A percentile compares a stretch with the other conserved stretches of the same genome.
Conservation (phyloP, 2,888 invertebrate genomes). For the Brachypterus glaber region DNA sequence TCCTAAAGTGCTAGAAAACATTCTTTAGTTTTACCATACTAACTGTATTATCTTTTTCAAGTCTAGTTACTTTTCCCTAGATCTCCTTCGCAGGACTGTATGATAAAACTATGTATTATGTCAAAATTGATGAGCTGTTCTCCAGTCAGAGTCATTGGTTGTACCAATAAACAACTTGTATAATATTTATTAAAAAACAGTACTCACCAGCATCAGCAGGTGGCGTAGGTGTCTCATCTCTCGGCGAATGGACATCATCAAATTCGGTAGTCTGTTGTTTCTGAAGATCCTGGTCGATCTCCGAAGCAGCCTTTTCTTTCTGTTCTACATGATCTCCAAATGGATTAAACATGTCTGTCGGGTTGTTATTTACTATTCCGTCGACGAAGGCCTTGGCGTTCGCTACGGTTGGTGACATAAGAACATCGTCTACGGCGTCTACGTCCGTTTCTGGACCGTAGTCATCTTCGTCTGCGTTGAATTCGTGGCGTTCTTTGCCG, state of each 20-base stretch:
- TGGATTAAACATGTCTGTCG: constrained; percentile 26
- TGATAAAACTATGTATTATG: too few relatives aligned
- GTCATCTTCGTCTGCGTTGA: constrained; percentile 51
- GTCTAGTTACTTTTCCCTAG: too few relatives aligned
- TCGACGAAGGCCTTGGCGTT: constrained; percentile 34
- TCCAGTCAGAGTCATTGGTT: too few relatives aligned
- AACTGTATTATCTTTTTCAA: too few relatives aligned
- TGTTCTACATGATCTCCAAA: constrained; percentile 25
- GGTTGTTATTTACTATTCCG: constrained; percentile 22
- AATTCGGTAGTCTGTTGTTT: constrained; percentile 26
- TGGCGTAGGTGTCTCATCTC: constrained; percentile 49
- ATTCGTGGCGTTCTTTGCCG: constrained; percentile 25
- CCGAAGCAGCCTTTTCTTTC: constrained; percentile 29
- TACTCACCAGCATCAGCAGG: constrained; percentile 50
- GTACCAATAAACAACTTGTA: too few relatives aligned
- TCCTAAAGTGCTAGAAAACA: too few relatives aligned
- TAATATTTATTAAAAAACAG: too few relatives aligned
- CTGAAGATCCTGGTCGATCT: constrained; percentile 28
- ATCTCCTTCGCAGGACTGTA: too few relatives aligned
- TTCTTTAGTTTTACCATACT: too few relatives aligned
- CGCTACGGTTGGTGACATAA: constrained; percentile 34
- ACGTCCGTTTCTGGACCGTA: constrained; percentile 70
- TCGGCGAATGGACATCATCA: constrained; percentile 28
- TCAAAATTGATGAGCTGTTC: too few relatives aligned
- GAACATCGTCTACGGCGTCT: constrained; percentile 52